Percentiles rank a stretch among this genome's conserved stretches.
Conservation (phyloP, 1,140 invertebrate genomes). For the Lanistes nyassanus region DNA sequence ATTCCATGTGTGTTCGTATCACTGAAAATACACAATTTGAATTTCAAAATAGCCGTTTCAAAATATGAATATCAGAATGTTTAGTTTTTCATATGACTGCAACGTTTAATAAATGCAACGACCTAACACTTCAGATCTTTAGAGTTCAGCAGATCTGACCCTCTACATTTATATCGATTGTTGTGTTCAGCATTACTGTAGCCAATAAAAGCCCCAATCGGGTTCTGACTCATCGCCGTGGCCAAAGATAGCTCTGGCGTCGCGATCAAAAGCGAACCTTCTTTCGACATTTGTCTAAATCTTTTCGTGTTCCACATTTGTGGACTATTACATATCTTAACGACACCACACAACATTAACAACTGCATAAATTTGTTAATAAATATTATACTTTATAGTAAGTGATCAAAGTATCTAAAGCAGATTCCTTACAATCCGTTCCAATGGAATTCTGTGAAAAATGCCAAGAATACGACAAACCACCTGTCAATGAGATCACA, state of each 20-base stretch:
- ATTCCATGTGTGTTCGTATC: too few relatives aligned
- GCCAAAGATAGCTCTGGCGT: slow-evolving; percentile 28
- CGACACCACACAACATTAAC: neutral
- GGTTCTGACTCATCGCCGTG: slow-evolving; percentile 23
- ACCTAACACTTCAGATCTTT: neutral
- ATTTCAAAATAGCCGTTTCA: too few relatives aligned
- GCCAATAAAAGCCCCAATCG: slow-evolving; percentile 28
- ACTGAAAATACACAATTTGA: too few relatives aligned
- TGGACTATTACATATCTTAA: neutral
- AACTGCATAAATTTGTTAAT: neutral
- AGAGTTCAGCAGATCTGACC: too few relatives aligned
- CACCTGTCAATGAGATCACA: neutral
- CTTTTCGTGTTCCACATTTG: neutral
- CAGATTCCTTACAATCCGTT: neutral
- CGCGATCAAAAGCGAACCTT: slow-evolving; percentile 10
- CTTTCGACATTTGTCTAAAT: neutral
- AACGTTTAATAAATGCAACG: too few relatives aligned
- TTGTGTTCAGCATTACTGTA: slow-evolving; percentile 16
- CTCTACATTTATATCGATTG: slow-evolving; percentile 6
- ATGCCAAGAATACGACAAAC: neutral
- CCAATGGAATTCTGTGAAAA: too few relatives aligned
- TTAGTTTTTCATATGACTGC: too few relatives aligned
- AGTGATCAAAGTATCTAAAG: neutral
- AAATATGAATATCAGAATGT: too few relatives aligned
- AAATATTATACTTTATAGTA: neutral